Conservation (phyloP, 2,888 invertebrate genomes). For the Macrosiphum euphorbiae region DNA sequence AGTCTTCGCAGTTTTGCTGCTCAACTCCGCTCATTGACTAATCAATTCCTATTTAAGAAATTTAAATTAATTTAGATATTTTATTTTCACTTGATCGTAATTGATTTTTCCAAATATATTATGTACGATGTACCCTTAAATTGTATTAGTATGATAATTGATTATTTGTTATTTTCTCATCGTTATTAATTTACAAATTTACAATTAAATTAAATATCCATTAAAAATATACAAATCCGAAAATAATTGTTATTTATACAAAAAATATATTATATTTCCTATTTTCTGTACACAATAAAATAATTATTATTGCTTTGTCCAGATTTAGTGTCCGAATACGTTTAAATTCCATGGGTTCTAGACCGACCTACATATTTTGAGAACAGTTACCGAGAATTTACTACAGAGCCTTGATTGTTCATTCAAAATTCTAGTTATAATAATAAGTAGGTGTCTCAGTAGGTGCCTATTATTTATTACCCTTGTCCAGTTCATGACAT, state of each 20-base stretch:
- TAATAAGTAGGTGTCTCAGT: not conserved
- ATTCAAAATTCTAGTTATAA: not conserved
- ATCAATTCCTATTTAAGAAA: not conserved
- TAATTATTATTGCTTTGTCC: not conserved
- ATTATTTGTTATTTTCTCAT: not conserved
- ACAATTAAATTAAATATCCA: not conserved
- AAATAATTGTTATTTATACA: not conserved
- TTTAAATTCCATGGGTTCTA: not conserved
- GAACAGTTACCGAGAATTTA: conserved; percentile 6
- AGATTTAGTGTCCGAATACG: not conserved
- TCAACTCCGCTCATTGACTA: not conserved
- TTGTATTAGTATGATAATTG: not conserved
- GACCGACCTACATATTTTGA: conserved; percentile 6
- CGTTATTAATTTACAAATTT: not conserved
- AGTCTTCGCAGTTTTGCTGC: not conserved
- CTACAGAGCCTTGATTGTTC: not conserved
- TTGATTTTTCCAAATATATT: not conserved
- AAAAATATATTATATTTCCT: not conserved
- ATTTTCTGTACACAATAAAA: not conserved
- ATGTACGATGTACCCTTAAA: not conserved
- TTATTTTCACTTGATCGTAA: not conserved
- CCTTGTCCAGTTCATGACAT: not conserved
- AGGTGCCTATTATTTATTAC: not conserved
- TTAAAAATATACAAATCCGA: not conserved
- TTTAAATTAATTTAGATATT: not conserved